Evolutionary conservation across 2,113 vertebrate species (phyloP), one percentile per base, ranked within the genome.

Genomic region (Isichthys henryi): DNA sequence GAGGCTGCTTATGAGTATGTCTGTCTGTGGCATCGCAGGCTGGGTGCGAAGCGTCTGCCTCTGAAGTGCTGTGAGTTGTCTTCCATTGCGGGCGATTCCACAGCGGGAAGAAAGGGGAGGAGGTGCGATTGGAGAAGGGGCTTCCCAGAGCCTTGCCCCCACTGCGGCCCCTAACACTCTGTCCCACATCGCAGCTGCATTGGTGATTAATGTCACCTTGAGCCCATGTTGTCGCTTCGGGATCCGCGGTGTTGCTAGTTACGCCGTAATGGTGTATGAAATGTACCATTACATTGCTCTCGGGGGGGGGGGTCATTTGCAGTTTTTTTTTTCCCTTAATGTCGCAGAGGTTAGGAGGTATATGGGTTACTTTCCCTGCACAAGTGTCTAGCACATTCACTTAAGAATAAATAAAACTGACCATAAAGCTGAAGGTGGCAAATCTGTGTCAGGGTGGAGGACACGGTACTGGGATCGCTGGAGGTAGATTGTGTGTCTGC

Each of bases 41-140:
- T 56, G 31, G 46, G n/a, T 17, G 45, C 83, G 19, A 49, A 17
- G 10, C 10, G 45, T 84, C 21, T 49, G 82, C 13, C 82, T 49
- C 83, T 15, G 23, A 85, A 50, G 83, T 13, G 46, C 23, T 13
- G 10, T 5, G 11, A n/a, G n/a, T n/a, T n/a, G 46, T n/a, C 48
- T 50, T 23, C n/a, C 95, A 95, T 77, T 2, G 74, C 95, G 96
- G 96, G 95, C 96, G 93, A 94, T 95, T 96, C 96, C 94, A n/a
- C 85, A 92, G 92, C 92, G 93, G 94, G 96, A 96, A 95, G 35
- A 3, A 66, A 43, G 80, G 83, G 77, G 52, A 3, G 66, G 48
- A 48, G 23, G 39, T 39, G 35, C 8, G 43, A 58, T 83, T 70
- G 84, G 5, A 86, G 31, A 31, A 48, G 82, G 82, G 17, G 50